Percentiles rank a stretch among this genome's conserved stretches.
Evolutionary conservation across 53 echinoderm and acorn worm species (phyloP).

Genomic region (Holothuria leucospilota): DNA sequence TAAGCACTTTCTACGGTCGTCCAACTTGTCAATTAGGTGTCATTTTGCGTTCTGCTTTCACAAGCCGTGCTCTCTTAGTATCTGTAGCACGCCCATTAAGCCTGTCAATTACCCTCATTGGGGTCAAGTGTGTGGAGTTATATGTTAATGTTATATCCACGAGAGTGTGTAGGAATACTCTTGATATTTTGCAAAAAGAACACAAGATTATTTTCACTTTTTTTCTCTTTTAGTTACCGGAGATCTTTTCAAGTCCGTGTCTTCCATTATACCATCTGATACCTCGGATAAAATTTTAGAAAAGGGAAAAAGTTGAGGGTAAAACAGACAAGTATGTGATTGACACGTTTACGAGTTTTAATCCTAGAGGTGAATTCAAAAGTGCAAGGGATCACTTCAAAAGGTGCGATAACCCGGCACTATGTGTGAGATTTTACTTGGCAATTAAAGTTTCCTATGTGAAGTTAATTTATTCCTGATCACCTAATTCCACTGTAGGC

Average conservation of each 20-base stretch:
- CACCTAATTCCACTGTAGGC: too few species aligned
- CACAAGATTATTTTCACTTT: constrained; percentile 40
- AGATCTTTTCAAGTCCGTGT: too few species aligned
- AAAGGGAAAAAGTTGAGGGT: too few species aligned
- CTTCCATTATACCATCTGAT: too few species aligned
- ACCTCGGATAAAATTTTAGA: too few species aligned
- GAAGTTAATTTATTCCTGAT: too few species aligned
- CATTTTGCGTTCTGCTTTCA: constrained; percentile 36
- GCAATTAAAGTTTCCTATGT: too few species aligned
- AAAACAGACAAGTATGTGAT: constrained; percentile 13
- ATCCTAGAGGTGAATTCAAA: too few species aligned
- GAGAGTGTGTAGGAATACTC: background rate
- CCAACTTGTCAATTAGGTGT: constrained; percentile 27
- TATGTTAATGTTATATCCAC: background rate
- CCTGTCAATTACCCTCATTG: constrained; percentile 37
- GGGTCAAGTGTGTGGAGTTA: constrained; percentile 25
- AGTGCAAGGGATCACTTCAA: too few species aligned
- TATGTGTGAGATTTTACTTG: too few species aligned
- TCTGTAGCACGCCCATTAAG: constrained; percentile 21
- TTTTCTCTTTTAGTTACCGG: too few species aligned
- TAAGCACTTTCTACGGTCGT: constrained; percentile 2
- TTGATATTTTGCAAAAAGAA: constrained; percentile 25
- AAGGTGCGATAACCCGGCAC: too few species aligned
- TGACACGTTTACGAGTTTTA: constrained; percentile 18
- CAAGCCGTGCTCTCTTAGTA: constrained; percentile 14